These are phyloP conservation scores for Thereva unica DNA, from an alignment of 2,888 invertebrate genomes.

Conservation along the genomic window DNA sequence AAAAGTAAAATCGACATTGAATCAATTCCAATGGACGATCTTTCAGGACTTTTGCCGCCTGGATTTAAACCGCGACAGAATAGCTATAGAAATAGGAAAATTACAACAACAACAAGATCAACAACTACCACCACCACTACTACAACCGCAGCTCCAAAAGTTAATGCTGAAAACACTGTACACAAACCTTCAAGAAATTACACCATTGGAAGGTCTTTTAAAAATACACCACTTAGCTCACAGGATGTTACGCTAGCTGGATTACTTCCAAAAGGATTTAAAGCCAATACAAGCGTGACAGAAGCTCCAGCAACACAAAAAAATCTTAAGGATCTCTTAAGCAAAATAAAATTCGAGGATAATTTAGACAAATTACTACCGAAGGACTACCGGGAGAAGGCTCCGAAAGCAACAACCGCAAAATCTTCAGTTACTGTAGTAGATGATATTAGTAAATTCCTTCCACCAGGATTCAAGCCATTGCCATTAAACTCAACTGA, in stretches of 20 bases:
- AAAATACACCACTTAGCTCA: slow-evolving; percentile 62
- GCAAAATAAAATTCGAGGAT: slow-evolving; percentile 54
- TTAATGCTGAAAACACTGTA: slow-evolving; percentile 26
- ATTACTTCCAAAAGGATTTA: slow-evolving; percentile 66
- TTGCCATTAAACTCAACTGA: slow-evolving; percentile 49
- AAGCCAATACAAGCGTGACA: slow-evolving; percentile 59
- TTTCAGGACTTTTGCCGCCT: slow-evolving; percentile 66
- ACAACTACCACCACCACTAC: slow-evolving; percentile 45
- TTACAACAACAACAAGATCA: slow-evolving; percentile 60
- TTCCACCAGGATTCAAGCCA: slow-evolving; percentile 70
- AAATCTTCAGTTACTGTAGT: slow-evolving; percentile 57
- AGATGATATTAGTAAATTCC: slow-evolving; percentile 64
- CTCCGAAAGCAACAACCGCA: slow-evolving; percentile 54
- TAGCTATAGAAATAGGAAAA: slow-evolving; percentile 62
- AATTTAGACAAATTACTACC: slow-evolving; percentile 58
- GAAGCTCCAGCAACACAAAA: slow-evolving; percentile 36
- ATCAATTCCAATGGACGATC: slow-evolving; percentile 63
- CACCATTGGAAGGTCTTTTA: slow-evolving; percentile 60
- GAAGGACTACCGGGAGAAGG: slow-evolving; percentile 61
- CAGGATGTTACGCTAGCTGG: slow-evolving; percentile 61
- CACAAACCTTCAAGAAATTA: slow-evolving; percentile 53
- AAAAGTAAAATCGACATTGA: slow-evolving; percentile 57
- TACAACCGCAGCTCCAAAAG: slow-evolving; percentile 14
- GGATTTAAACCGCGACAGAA: slow-evolving; percentile 64
- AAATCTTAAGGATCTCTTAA: slow-evolving; percentile 50